These are phyloP conservation scores for Erythrolamprus reginae DNA, from an alignment of 2,113 vertebrate genomes.

Conservation along the genomic window DNA sequence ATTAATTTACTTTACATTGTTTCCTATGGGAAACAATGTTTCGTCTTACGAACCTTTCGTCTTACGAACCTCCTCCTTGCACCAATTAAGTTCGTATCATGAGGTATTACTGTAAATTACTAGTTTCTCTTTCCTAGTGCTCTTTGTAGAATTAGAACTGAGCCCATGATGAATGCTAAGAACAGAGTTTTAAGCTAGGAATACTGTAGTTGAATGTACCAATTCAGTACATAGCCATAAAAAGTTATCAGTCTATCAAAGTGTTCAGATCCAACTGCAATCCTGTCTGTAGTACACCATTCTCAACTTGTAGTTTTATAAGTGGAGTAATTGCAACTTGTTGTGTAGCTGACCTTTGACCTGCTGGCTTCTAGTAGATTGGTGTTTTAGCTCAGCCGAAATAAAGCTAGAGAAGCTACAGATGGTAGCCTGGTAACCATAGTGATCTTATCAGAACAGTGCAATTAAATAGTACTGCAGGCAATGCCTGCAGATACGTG, in stretches of 20 bases:
- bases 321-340: neutral
- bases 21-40: too few species aligned
- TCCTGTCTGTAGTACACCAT: neutral
- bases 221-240: too few species aligned
- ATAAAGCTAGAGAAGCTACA: neutral
- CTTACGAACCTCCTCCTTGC: too few species aligned
- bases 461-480: neutral
- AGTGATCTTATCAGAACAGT: neutral
- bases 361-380: neutral
- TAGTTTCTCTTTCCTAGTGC: neutral
- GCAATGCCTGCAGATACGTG: neutral
- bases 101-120: too few species aligned
- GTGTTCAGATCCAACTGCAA: neutral
- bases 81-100: too few species aligned
- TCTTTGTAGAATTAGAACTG: neutral
- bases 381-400: neutral
- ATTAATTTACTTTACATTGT: too few species aligned
- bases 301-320: neutral
- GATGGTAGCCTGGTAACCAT: neutral
- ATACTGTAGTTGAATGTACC: too few species aligned
- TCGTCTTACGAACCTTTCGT: too few species aligned
- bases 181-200: neutral
- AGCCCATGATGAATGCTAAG: neutral
- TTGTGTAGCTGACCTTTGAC: neutral
- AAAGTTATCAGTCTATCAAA: neutral